Base-by-base conservation (phyloP, 2,797 vertebrate species). In the Natrix natrix region DNA sequence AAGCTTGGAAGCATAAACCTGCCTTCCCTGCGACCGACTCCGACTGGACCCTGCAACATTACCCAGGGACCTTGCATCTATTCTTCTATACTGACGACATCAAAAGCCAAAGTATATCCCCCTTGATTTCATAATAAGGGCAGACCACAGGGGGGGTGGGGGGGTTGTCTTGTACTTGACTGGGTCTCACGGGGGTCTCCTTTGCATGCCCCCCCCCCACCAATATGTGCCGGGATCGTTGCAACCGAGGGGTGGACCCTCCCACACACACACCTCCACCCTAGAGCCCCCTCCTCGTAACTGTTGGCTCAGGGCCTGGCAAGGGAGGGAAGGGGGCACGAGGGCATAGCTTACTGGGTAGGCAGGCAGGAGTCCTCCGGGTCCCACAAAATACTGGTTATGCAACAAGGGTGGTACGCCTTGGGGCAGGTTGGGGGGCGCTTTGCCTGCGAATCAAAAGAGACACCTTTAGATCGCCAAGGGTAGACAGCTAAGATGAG, bases 381-480 rank as follows among this genome's bases (percentile, higher is more conserved):
- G 99, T 95, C 99, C 99, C 98, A 99, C 98, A 96, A 99, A 99
- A 97, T 99, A 99, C 98, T 99, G 99, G 98, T 98, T 99, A 97
- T 98, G 98, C 96, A 99, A 97, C 95, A 99, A 97, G 90, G 99
- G 99, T 13, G 99, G 98, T 52, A 99, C 98, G 93, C 99, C 99
- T 96, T 99, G 99, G 90, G 99, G 98, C 94, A 99, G 96, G 95
- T 99, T 99, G 93, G 99, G 99, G 94, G 99, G 99, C 89, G 98
- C 98, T 98, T 99, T 99, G 97, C 99, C 99, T 99, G 96, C 24
- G 94, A 97, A 92, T 94, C 86, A 96, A 96, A 95, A 97, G 60
- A 94, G 87, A 94, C 96, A 95, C 24, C 87, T 28, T 94, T 66
- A 48, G 48, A 48, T 48, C 5, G 48, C 48, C 48, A 48, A 48